Conservation (phyloP, 2,797 vertebrate genomes). For the Cetoscarus ocellatus region DNA sequence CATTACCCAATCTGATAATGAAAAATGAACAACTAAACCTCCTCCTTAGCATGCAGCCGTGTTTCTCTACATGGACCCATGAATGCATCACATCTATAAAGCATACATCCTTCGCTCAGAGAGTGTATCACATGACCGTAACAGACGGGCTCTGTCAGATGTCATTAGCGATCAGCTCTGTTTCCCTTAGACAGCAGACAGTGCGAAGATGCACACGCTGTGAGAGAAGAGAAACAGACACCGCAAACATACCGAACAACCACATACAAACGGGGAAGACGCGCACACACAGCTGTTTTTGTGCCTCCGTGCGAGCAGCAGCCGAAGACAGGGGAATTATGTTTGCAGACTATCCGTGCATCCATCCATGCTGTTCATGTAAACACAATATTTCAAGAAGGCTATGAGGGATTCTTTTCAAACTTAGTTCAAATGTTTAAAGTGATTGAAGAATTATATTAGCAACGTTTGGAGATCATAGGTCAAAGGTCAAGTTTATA, state of each 20-base stretch:
- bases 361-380: no score
- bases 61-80: conserved; percentile 30
- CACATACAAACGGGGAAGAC: conserved; percentile 14
- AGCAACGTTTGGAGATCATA: no score
- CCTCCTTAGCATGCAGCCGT: conserved; percentile 1
- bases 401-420: no score
- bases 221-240: conserved; percentile 34
- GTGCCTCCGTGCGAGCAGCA: conserved; percentile 25
- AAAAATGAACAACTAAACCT: conserved; percentile 17
- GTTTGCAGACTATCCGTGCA: no score
- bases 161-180: conserved; percentile 80
- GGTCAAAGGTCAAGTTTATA: no score
- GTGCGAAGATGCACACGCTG: conserved; percentile 52
- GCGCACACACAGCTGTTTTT: conserved; percentile 28
- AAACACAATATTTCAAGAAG: no score
- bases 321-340: no score
- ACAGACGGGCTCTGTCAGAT: conserved; percentile 83
- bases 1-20: background rate
- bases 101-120: conserved; percentile 46
- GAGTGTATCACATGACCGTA: conserved; percentile 77
- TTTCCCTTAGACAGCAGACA: conserved; percentile 76
- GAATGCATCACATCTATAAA: conserved; percentile 61
- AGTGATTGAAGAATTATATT: no score
- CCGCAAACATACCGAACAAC: conserved; percentile 28
- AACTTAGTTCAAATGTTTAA: no score